Base-by-base conservation (phyloP, 1,140 invertebrate genomes). In the Ips nitidus region DNA sequence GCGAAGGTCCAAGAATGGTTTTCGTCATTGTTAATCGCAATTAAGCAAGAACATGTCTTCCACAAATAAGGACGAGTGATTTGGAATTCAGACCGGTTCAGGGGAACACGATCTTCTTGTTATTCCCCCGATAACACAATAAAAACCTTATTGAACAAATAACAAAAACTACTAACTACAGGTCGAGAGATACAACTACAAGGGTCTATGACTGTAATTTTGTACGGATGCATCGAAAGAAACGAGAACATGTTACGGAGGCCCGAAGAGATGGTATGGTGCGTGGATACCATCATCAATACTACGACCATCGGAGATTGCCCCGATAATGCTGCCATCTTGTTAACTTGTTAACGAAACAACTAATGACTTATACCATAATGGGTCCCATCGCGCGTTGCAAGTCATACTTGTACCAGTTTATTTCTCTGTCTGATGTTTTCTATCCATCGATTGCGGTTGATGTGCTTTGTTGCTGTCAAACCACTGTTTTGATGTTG, bases 321-420 rank as follows among this genome's bases (percentile, higher is more conserved):
- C 50, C 74, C 72, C 70, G 76, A 77, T 79, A 77, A 79, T 75
- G 70, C 74, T 73, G 75, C 77, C 77, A 79, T 79, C 77, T 79
- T 79, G 77, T 79, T 77, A 79, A 79, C 77, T 79, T 79, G 76
- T 79, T 79, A 79, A 77, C 77, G 72, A 77, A 79, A 79, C 75
- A 76, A 77, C 77, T 79, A 79, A 79, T 79, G 77, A 79, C 75
- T 79, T 77, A 70, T 70, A 45, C 66, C 71, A 75, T 77, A 75
- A 78, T 76, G 75, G 75, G 75, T 69, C 70, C 68, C 71, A 69
- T 73, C 72, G 65, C 70, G 69, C 75, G 75, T 74, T 76, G 76
- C 77, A 77, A 77, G 77, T 78, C 77, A 76, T 78, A 77, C 69
- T 73, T 64, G 61, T 68, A 73, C 75, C 73, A 73, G 75, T 50